phyloP scores from a whole-genome alignment of 92 coral and sea anemone genomes.

The Parazoanthus darwini region DNA sequence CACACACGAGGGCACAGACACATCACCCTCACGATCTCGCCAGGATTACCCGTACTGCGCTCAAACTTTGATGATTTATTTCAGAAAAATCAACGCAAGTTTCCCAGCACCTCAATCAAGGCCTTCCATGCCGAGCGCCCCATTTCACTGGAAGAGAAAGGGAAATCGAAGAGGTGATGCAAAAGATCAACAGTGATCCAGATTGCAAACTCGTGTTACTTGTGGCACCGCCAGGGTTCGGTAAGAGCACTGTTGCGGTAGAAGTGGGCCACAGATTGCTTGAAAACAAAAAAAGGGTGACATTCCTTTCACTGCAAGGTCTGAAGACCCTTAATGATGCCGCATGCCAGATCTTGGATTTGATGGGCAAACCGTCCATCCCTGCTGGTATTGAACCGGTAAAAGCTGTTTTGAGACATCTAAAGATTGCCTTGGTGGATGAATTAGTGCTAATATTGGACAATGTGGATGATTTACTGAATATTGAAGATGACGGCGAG shows the following conservation, averaged over 20 bases:
- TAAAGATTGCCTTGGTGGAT: not conserved
- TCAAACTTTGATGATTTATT: not conserved
- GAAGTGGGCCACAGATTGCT: constrained; percentile 1
- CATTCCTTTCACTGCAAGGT: constrained; percentile 9
- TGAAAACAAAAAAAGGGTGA: not conserved
- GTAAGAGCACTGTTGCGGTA: constrained; percentile 9
- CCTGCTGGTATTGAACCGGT: not conserved
- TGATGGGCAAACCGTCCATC: constrained; percentile 4
- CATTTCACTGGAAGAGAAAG: constrained; percentile 16
- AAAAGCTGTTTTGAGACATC: constrained; percentile 9
- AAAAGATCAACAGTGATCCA: not conserved
- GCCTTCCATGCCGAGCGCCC: not conserved
- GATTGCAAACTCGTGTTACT: not conserved
- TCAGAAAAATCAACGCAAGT: not conserved
- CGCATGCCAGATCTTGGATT: not conserved
- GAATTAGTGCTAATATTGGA: not conserved
- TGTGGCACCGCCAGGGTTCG: constrained; percentile 7
- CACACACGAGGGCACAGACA: too few relatives aligned
- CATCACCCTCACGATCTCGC: too few relatives aligned
- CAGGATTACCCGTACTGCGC: too few relatives aligned
- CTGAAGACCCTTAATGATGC: constrained; percentile 5
- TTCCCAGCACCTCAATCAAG: not conserved
- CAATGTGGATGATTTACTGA: not conserved
- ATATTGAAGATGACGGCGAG: not conserved
- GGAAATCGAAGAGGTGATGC: not conserved